phyloP scores from a whole-genome alignment of 2,113 vertebrate species.

The Pseudopipra pipra region DNA sequence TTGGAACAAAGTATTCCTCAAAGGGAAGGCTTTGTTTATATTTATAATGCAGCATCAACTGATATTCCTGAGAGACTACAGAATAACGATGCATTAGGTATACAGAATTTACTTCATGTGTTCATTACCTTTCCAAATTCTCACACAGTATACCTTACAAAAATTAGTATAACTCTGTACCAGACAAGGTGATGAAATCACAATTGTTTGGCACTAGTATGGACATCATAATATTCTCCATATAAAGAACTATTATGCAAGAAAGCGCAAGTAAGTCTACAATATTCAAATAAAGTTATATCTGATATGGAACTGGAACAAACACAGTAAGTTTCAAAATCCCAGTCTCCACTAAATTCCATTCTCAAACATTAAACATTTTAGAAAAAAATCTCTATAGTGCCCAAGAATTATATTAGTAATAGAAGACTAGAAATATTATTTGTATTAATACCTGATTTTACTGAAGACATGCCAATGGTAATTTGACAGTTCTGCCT shows the following conservation, averaged over 20 bases:
- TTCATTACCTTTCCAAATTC: neutral
- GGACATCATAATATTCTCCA: neutral
- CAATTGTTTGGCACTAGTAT: neutral
- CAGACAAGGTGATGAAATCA: neutral
- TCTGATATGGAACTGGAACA: neutral
- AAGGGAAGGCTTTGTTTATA: neutral
- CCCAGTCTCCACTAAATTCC: neutral
- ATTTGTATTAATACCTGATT: neutral
- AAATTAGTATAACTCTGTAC: neutral
- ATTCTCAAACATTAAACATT: neutral
- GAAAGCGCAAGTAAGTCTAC: neutral
- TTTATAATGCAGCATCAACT: neutral
- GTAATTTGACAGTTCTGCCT: neutral
- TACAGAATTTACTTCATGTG: neutral
- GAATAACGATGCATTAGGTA: neutral
- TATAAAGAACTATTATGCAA: neutral
- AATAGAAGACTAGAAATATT: neutral
- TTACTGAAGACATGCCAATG: neutral
- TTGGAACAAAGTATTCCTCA: constrained; percentile 2
- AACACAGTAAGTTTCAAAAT: neutral
- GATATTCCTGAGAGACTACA: neutral
- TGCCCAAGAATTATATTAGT: neutral
- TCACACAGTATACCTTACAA: neutral
- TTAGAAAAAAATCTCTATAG: neutral
- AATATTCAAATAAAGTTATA: neutral